phyloP scores from a whole-genome alignment of 2,888 invertebrate genomes.

The Micoletzkya japonica region DNA sequence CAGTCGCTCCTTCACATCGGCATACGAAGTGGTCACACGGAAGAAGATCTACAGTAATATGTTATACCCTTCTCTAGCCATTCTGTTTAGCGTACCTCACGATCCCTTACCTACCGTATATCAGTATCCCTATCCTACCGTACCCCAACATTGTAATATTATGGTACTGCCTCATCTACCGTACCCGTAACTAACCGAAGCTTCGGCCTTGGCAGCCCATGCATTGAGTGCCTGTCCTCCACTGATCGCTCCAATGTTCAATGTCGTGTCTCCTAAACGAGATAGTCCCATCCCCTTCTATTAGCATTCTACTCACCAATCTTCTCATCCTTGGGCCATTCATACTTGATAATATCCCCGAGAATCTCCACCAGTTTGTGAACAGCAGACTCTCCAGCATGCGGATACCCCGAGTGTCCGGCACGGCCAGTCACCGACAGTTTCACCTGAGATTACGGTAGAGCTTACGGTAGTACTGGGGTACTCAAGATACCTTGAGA shows the following conservation, averaged over 20 bases:
- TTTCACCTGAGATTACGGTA: slow-evolving; percentile 31
- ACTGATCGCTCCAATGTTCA: slow-evolving; percentile 54
- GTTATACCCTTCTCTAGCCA: too few species aligned
- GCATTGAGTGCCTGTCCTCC: slow-evolving; percentile 61
- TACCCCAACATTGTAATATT: slow-evolving; percentile 2
- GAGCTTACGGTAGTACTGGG: not conserved
- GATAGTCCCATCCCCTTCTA: not conserved
- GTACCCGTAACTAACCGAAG: slow-evolving; percentile 26
- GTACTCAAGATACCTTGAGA: slow-evolving; percentile 47
- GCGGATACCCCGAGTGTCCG: slow-evolving; percentile 57
- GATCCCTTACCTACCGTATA: too few species aligned
- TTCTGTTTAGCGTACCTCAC: too few species aligned
- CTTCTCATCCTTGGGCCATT: slow-evolving; percentile 49
- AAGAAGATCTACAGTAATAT: slow-evolving; percentile 39
- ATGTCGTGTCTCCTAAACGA: slow-evolving; percentile 53
- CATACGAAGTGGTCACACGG: slow-evolving; percentile 45
- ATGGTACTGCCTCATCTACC: not conserved
- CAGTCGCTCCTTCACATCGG: slow-evolving; percentile 34
- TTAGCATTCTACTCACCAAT: slow-evolving; percentile 34
- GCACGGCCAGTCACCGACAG: slow-evolving; percentile 42
- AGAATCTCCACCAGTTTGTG: slow-evolving; percentile 55
- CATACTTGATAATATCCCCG: slow-evolving; percentile 40
- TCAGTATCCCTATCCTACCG: not conserved
- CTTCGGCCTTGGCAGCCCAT: slow-evolving; percentile 51
- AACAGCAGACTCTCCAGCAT: slow-evolving; percentile 55